Evolutionary conservation across 2,113 vertebrate species (phyloP), one percentile per base, ranked within the genome.

Genomic region (Pseudorasbora parva): DNA sequence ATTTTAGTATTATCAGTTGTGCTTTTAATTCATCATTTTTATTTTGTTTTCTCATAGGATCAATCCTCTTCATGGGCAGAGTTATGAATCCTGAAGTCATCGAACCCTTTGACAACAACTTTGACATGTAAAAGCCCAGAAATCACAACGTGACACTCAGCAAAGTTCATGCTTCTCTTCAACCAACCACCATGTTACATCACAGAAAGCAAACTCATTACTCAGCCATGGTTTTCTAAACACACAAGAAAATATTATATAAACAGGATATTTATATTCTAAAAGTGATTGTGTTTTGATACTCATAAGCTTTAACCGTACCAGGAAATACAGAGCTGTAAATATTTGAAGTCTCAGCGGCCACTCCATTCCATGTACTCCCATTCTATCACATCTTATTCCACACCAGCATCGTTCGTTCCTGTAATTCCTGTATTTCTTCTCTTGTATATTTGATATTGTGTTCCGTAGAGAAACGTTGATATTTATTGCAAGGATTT

Each of bases 41-140:
- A 14, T 71, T 51, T 51, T 30, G 6, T 51, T 37, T 51, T 57
- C 43, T 45, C 41, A 8, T 79, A 99, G 98, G 97, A 14, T 95
- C 95, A 0, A 93, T 99, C 87, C 90, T 99, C 54, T 98, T 99
- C 92, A 97, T 99, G 96, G 98, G 98, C 76, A 94, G 97, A 90
- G 96, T 99, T 82, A 96, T 99, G 98, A 97, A 97, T 88, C 98
- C 98, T 0, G 98, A 99, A 91, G 93, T 95, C 75, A 93, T 98
- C 90, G 97, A 96, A 62, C 77, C 95, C 57, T 96, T 90, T 27
- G 95, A 95, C 89, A 95, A 94, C 1, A 96, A 98, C 87, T 97
- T 97, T 43, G 97, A 99, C 85, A 95, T 97, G 89, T 99, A 97
- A 91, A 64, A 69, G 21, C n/a, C 1, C 11, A 19, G 11, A 17